Base-by-base conservation (phyloP, 2,797 vertebrate genomes). In the Hydrolagus colliei region DNA sequence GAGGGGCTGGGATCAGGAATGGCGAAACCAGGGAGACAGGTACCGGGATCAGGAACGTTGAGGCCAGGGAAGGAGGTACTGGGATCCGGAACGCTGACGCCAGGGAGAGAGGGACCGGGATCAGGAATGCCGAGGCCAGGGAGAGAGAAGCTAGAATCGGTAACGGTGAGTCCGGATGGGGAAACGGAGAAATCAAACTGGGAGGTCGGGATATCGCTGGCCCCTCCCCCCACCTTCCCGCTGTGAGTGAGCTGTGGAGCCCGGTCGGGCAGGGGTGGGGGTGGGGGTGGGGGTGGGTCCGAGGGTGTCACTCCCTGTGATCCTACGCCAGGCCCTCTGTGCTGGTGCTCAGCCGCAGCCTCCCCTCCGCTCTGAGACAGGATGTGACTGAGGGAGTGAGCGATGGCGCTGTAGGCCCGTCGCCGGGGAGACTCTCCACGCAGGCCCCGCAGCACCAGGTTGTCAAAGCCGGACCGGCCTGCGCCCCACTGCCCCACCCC, bases 401-500 rank as follows among this genome's bases (percentile, higher is more conserved):
- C 89, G 67, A 91, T 86, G 0, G 92, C 89, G 0, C 92, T 91
- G 35, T 89, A 91, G 59, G 89, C 90, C 86, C 89, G 93, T 86
- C 91, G 92, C 62, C 91, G 91, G 1, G 89, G 87, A 32, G 91
- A 91, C 62, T 86, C 9, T 0, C 88, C 88, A 2, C 86, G 86
- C 12, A 91, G 89, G 1, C 87, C 90, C 0, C 91, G 88, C 4
- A 92, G 88, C 76, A 91, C 89, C 86, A 91, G 73, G 11, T 89
- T 90, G 72, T 92, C 92, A 86, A 92, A 93, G 1, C 16, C 68
- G 3, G 93, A 89, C 0, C 74, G 67, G 87, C 91, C 86, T 89
- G 91, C 92, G 86, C 87, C 89, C 79, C 93, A 94, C 88, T 91
- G 94, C 41, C 90, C 16, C 1, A 92, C 90, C 96, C 96, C 97